Percentiles rank a stretch among this genome's conserved stretches.
phyloP scores from a whole-genome alignment of 30 jellyfish, hydroid and myxozoan species.

The Morbakka virulenta region DNA sequence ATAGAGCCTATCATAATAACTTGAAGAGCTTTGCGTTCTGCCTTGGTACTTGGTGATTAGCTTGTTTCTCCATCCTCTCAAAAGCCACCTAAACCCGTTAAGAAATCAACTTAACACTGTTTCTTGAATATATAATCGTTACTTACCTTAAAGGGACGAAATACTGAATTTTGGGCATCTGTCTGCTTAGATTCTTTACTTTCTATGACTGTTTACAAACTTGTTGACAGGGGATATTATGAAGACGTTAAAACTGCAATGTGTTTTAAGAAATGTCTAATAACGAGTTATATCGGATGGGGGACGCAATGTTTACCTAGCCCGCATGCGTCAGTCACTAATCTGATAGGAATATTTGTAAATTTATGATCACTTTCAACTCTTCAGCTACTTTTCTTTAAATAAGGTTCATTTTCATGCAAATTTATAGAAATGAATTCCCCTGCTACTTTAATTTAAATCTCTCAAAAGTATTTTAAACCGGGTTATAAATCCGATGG shows the following conservation, averaged over 20 bases:
- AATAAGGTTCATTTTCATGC: background rate
- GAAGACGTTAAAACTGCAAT: background rate
- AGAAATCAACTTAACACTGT: background rate
- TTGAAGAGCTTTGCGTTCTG: background rate
- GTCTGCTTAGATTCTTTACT: background rate
- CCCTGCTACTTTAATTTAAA: background rate
- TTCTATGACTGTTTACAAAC: background rate
- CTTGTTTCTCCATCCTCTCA: background rate
- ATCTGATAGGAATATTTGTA: background rate
- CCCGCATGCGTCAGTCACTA: background rate
- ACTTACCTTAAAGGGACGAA: background rate
- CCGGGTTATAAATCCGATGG: background rate
- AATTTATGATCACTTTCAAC: background rate
- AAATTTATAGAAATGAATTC: background rate
- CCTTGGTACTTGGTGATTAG: background rate
- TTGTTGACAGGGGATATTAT: background rate
- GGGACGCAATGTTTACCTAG: too few relatives aligned
- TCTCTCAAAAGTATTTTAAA: background rate
- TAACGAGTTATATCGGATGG: background rate
- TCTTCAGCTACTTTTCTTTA: background rate
- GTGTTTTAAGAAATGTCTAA: background rate
- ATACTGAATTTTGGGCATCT: background rate
- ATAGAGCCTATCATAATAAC: background rate
- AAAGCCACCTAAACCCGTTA: background rate
- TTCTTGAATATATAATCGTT: background rate